Conservation (phyloP, 2,797 vertebrate species). For the Sarcoramphus papa region DNA sequence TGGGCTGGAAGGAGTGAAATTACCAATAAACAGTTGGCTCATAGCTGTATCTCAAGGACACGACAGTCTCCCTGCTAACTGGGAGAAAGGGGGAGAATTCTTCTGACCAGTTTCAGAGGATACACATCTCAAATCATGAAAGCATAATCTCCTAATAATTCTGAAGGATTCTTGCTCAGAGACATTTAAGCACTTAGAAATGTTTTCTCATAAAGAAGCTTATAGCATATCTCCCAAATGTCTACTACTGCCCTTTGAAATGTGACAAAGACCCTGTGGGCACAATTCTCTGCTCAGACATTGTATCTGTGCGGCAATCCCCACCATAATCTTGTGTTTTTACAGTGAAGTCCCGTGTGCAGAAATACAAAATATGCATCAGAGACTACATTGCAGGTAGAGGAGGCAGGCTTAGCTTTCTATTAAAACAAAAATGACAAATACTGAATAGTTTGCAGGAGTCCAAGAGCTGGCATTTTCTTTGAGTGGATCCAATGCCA, state of each 20-base stretch:
- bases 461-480: background rate
- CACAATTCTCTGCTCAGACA: background rate
- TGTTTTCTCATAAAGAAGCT: background rate
- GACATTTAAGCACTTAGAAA: background rate
- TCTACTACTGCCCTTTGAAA: background rate
- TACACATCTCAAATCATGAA: accelerated
- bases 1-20: background rate
- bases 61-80: slow-evolving; percentile 23
- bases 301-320: background rate
- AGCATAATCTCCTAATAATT: background rate
- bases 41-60: slow-evolving; percentile 2
- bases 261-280: background rate
- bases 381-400: background rate
- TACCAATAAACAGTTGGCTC: background rate
- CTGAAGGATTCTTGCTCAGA: background rate
- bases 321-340: background rate
- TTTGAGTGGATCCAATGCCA: background rate
- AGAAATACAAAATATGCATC: background rate
- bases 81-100: background rate
- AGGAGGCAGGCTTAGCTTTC: background rate
- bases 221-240: background rate
- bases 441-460: background rate
- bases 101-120: background rate
- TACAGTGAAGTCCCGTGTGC: background rate
- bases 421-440: background rate